Base-by-base conservation (phyloP, 1,140 invertebrate genomes). In the Phenacoccus solenopsis region DNA sequence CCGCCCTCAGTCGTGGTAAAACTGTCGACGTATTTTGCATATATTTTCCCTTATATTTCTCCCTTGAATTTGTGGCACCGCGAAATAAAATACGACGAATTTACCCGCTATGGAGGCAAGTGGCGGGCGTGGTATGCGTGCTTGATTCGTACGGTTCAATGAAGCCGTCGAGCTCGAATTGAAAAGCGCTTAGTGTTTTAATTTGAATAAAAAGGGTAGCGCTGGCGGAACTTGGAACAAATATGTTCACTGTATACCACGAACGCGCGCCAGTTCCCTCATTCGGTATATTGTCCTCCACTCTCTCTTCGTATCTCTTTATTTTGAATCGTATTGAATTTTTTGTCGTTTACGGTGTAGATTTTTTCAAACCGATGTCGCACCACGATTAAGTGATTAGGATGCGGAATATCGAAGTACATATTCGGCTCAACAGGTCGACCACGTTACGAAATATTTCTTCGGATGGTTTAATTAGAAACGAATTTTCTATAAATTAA, bases 1-100 rank as follows among this genome's bases (percentile, higher is more conserved):
- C 59, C 7, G 9, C 59, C 2, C 59, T 16, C 4, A 22, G 22
- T 25, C 13, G 13, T 1, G n/a, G n/a, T n/a, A 25, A 64, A 64
- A 64, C 59, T 64, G 59, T 64, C 59, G 59, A 64, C 56, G 59
- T 64, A 64, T 64, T 64, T 64, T 64, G 59, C 59, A 64, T 64
- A 64, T 64, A 64, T 64, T 64, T 38, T 64, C 59, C 59, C 59
- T 64, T 64, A 64, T 64, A 64, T 64, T 64, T 64, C 59, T 64
- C 59, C 22, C 59, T 64, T 64, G 25, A 64, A 64, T 64, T 64
- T 20, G 59, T 24, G 38, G 16, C 38, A n/a, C 38, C 16, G 9
- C 59, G 25, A 64, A 64, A 64, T 64, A 64, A 64, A 64, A 64
- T 64, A 64, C 59, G 59, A 64, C 59, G 59, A 64, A 64, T 64